These are phyloP conservation scores for Lycaena phlaeas DNA, from an alignment of 2,888 invertebrate species.

Conservation along the genomic window DNA sequence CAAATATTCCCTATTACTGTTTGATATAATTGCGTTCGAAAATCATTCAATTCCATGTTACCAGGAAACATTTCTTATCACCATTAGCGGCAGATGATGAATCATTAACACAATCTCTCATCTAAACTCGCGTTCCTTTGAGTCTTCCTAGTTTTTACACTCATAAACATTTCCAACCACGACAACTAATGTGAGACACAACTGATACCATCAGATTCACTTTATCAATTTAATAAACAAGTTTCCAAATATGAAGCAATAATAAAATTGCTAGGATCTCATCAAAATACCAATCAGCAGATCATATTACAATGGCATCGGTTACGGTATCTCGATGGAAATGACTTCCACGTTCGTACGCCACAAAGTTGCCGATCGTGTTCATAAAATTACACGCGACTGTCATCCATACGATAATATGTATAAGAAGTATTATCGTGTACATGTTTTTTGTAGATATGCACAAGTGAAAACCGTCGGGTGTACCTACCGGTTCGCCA, in stretches of 20 bases:
- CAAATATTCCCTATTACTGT: no score
- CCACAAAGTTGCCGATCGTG: conserved; percentile 3
- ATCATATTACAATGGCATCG: conserved; percentile 43
- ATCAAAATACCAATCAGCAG: conserved; percentile 57
- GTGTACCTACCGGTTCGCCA: conserved; percentile 29
- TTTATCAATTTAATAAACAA: conserved; percentile 28
- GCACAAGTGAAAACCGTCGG: conserved; percentile 14
- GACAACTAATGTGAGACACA: conserved; percentile 18
- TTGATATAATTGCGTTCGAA: no score
- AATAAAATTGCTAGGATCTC: conserved; percentile 40
- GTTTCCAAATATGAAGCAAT: conserved; percentile 32
- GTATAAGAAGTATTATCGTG: conserved; percentile 8
- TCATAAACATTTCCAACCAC: conserved; percentile 19
- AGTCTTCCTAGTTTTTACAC: conserved; percentile 19
- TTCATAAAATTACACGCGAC: conserved; percentile 11
- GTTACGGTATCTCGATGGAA: conserved; percentile 38
- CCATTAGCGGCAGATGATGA: conserved; percentile 19
- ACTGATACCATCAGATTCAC: conserved; percentile 23
- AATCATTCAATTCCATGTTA: not conserved
- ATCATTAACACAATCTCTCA: conserved; percentile 23
- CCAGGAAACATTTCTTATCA: conserved; percentile 6
- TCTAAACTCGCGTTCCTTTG: conserved; percentile 18
- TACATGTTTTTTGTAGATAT: conserved; percentile 3
- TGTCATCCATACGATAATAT: conserved; percentile 3
- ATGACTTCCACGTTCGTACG: conserved; percentile 28